Percentiles rank a stretch among this genome's conserved stretches.
These are phyloP conservation scores for Ophion slaviceki DNA, from an alignment of 2,888 invertebrate species.

Conservation along the genomic window DNA sequence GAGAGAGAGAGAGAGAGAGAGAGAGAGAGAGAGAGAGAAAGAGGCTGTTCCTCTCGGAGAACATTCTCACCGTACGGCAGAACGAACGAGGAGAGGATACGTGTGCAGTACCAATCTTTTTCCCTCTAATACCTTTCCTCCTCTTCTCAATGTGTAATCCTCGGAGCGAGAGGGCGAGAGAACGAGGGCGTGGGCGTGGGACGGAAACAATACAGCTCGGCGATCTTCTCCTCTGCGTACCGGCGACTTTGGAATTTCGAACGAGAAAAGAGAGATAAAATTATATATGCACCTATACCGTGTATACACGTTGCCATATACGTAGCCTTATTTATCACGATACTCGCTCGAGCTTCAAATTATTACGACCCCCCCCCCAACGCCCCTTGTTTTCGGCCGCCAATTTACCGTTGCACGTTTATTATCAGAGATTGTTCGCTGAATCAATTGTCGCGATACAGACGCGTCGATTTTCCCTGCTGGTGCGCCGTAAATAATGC, in stretches of 20 bases:
- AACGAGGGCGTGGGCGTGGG: conserved; percentile 61
- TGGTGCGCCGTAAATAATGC: too few relatives aligned
- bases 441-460: conserved; percentile 28
- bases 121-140: conserved; percentile 42
- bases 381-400: not conserved
- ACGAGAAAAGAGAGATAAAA: conserved; percentile 41
- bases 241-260: conserved; percentile 51
- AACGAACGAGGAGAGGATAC: conserved; percentile 16
- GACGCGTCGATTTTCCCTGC: not conserved
- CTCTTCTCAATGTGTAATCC: conserved; percentile 26
- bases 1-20: conserved; percentile 6
- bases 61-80: conserved; percentile 60
- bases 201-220: conserved; percentile 61
- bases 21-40: conserved; percentile 20
- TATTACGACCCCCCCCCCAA: not conserved
- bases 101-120: conserved; percentile 54
- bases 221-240: conserved; percentile 51
- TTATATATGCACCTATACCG: not conserved
- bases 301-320: not conserved
- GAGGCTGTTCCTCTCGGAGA: conserved; percentile 34
- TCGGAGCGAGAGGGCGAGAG: conserved; percentile 11
- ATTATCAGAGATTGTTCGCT: not conserved
- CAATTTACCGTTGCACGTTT: conserved; percentile 13
- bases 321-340: not conserved
- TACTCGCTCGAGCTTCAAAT: conserved; percentile 8